Evolutionary conservation across 2,113 vertebrate genomes (phyloP).

Genomic region (Aegotheles bennettii): DNA sequence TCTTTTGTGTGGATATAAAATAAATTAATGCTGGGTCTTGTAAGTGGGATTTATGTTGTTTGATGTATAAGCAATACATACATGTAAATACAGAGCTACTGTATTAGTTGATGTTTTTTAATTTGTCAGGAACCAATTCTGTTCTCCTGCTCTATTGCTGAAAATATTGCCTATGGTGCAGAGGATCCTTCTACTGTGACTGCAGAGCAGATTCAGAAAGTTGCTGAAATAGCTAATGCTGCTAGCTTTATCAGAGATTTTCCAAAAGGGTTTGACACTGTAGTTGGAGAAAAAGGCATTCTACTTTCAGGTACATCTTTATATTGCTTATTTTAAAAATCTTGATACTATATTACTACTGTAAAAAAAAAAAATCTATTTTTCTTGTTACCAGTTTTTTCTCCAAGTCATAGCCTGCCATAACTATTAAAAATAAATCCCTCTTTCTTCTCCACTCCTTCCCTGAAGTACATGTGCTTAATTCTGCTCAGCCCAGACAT

Average conservation of each 20-base stretch:
- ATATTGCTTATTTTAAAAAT: background rate
- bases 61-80: background rate
- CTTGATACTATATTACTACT: background rate
- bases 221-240: slow-evolving; percentile 88
- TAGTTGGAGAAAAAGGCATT: slow-evolving; percentile 95
- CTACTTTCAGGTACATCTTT: slow-evolving; percentile 86
- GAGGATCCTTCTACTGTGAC: slow-evolving; percentile 78
- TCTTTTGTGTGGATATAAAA: background rate
- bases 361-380: no score
- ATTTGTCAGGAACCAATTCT: slow-evolving; percentile 87
- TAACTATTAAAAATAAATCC: background rate
- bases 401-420: background rate
- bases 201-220: slow-evolving; percentile 79
- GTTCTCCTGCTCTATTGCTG: slow-evolving; percentile 94
- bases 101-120: background rate
- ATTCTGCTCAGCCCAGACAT: background rate
- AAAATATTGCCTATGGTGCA: slow-evolving; percentile 96
- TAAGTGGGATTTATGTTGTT: background rate
- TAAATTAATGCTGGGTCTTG: background rate
- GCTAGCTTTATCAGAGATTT: slow-evolving; percentile 85
- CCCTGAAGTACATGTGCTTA: background rate
- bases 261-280: slow-evolving; percentile 86
- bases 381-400: background rate
- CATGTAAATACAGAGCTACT: background rate
- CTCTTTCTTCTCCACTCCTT: background rate